Evolutionary conservation across 2,888 invertebrate species (phyloP), one percentile per base, ranked within the genome.

Genomic region (Polietes domitor): DNA sequence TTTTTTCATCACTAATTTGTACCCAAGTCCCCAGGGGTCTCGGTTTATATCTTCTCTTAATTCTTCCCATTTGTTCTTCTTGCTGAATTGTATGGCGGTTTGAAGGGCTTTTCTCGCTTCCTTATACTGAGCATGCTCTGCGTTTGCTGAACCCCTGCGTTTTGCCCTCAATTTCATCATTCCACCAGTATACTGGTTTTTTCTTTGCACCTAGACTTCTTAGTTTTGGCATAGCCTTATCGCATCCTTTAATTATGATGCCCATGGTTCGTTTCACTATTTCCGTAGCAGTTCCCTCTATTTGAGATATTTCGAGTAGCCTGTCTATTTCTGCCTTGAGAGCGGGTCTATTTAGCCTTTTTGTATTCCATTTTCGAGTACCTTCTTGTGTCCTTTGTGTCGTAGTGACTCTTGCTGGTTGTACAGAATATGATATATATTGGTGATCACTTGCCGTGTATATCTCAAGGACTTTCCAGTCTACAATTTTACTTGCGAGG

Each of bases 401-500:
- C 2, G 15, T 7, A 6, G 5, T 24, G 2, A 1, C 2, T 12
- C 24, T 58, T 2, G 5, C n/a, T 10, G 55, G 21, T 12, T 58
- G 1, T 1, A 58, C 1, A 1, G 50, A 53, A 24, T 24, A 76
- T 9, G 37, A 65, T 50, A 76, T 76, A 12, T 76, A 77, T 70
- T n/a, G n/a, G 77, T 78, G 80, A 21, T 85, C 81, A 61, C 81
- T 80, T 2, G 50, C 82, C 28, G 32, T 80, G 41, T 86, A 80
- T n/a, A 71, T 77, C 7, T 32, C 7, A 7, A 79, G 71, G n/a
- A 82, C 76, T n/a, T 21, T 63, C 71, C 85, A 85, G 21, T 83
- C 43, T 4, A 24, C 37, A 4, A 80, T 47, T 43, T 32, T 47
- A n/a, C 21, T 63, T 2, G 70, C 47, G 10, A 21, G 10, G 10